Evolutionary conservation across 2,888 invertebrate genomes (phyloP).

Genomic region (Serrognathus titanus): DNA sequence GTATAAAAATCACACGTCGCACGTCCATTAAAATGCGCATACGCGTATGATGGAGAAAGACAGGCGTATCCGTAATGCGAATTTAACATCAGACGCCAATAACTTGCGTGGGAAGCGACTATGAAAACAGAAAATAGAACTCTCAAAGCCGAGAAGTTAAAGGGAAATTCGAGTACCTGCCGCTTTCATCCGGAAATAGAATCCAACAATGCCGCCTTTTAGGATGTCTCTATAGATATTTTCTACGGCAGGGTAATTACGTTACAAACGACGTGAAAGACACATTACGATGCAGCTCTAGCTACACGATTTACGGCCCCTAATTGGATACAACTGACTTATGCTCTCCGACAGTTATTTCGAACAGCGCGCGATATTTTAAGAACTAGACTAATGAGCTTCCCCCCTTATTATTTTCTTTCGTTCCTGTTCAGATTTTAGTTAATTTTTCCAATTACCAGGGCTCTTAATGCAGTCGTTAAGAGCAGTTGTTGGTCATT

Average conservation of each 20-base stretch:
- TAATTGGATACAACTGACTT: constrained; percentile 28
- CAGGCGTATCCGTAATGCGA: constrained; percentile 21
- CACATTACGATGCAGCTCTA: constrained; percentile 9
- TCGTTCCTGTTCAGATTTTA: constrained; percentile 28
- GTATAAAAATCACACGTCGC: constrained; percentile 22
- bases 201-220: background rate
- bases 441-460: constrained; percentile 40
- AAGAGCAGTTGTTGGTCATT: constrained; percentile 40
- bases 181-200: constrained; percentile 1
- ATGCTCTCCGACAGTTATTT: constrained; percentile 11
- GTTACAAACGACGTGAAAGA: background rate
- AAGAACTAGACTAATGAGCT: constrained; percentile 29
- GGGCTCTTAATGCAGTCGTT: constrained; percentile 36
- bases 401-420: constrained; percentile 30
- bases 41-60: constrained; percentile 16
- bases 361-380: constrained; percentile 28
- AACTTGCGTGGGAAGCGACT: constrained; percentile 18
- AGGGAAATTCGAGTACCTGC: constrained; percentile 4
- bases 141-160: constrained; percentile 8
- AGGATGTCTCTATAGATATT: background rate
- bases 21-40: constrained; percentile 22
- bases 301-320: constrained; percentile 18
- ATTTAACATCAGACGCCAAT: constrained; percentile 26
- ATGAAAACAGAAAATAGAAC: constrained; percentile 13
- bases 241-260: no score